Evolutionary conservation across 2,113 vertebrate species (phyloP).

Genomic region (Scartelaos histophorus): DNA sequence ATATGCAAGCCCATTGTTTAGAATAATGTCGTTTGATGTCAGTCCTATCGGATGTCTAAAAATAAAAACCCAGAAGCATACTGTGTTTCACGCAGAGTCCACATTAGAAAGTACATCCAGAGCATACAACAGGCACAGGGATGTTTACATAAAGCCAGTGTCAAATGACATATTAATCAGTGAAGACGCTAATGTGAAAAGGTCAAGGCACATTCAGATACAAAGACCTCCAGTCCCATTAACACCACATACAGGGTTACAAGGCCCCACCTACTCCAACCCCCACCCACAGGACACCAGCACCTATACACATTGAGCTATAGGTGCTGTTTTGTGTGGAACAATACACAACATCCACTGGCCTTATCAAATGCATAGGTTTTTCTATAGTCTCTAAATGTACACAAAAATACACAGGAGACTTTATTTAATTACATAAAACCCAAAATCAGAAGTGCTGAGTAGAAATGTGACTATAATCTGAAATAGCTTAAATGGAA

Average conservation of each 20-base stretch:
- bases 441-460: neutral
- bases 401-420: neutral
- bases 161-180: slow-evolving; percentile 32
- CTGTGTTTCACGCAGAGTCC: slow-evolving; percentile 20
- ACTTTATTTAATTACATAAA: neutral
- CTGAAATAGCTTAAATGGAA: slow-evolving; percentile 57
- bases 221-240: slow-evolving; percentile 32
- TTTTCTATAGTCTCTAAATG: neutral
- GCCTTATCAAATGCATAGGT: neutral
- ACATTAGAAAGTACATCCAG: slow-evolving; percentile 3
- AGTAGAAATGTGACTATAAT: slow-evolving; percentile 22
- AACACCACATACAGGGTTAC: slow-evolving; percentile 20
- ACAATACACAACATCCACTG: neutral
- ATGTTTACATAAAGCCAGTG: slow-evolving; percentile 39
- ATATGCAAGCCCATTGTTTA: slow-evolving; percentile 29
- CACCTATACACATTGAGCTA: slow-evolving; percentile 12
- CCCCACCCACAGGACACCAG: slow-evolving; percentile 27
- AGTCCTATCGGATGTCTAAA: slow-evolving; percentile 33
- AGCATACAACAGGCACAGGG: slow-evolving; percentile 23
- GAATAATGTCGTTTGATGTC: slow-evolving; percentile 33
- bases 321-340: slow-evolving; percentile 10
- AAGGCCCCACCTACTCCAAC: slow-evolving; percentile 7
- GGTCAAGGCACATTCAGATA: slow-evolving; percentile 38
- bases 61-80: slow-evolving; percentile 24
- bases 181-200: slow-evolving; percentile 28